These are phyloP conservation scores for Acropora yongei DNA, from an alignment of 64 coral and sea anemone species.

Conservation along the genomic window DNA sequence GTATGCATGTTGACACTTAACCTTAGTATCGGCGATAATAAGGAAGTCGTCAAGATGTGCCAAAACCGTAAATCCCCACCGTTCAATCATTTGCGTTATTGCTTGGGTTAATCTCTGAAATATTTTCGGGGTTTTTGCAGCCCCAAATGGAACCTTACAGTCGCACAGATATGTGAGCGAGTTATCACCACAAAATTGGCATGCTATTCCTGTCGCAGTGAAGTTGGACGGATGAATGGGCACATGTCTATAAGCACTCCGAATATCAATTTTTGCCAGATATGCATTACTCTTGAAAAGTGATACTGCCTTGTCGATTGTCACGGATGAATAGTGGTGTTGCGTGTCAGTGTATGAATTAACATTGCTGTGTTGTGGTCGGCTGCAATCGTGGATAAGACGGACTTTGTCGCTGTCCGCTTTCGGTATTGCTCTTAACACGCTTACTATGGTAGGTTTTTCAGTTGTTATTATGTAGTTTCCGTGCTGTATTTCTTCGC, in stretches of 20 bases:
- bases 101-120: constrained; percentile 68
- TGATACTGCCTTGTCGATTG: not conserved
- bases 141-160: constrained; percentile 60
- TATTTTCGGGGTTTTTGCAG: constrained; percentile 42
- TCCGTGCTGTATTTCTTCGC: constrained; percentile 3
- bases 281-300: constrained; percentile 13
- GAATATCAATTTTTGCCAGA: constrained; percentile 56
- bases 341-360: not conserved
- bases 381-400: constrained; percentile 12
- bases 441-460: constrained; percentile 23
- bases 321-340: not conserved
- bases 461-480: constrained; percentile 5
- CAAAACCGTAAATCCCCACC: constrained; percentile 11
- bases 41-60: constrained; percentile 60
- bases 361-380: no score
- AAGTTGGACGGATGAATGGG: constrained; percentile 64
- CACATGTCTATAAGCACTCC: constrained; percentile 43
- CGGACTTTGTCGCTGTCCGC: not conserved
- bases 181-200: constrained; percentile 40
- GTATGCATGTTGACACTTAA: constrained; percentile 33
- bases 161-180: constrained; percentile 35
- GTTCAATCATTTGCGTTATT: constrained; percentile 46
- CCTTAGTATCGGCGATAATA: constrained; percentile 21
- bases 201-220: constrained; percentile 28
- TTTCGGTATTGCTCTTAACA: constrained; percentile 36